Percentiles rank a stretch among this genome's conserved stretches.
These are phyloP conservation scores for Takifugu flavidus DNA, from an alignment of 2,113 vertebrate genomes.

Conservation along the genomic window DNA sequence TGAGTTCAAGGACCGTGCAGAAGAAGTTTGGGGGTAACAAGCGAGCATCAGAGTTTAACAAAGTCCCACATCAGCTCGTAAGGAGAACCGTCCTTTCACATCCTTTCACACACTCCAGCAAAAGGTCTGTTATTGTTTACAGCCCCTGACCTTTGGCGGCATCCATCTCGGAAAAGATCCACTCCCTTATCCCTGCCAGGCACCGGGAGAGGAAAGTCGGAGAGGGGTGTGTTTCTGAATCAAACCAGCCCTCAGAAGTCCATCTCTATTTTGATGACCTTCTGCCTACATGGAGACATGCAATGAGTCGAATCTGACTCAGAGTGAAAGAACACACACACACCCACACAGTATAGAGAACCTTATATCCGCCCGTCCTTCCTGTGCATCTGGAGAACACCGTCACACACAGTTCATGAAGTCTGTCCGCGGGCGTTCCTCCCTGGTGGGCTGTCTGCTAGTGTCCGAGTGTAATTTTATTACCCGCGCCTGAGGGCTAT, in stretches of 20 bases:
- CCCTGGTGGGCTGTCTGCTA: slow-evolving; percentile 59
- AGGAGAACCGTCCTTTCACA: background rate
- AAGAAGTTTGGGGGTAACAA: too few relatives aligned
- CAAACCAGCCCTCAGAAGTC: background rate
- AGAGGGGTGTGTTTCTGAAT: slow-evolving; percentile 26
- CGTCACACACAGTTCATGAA: slow-evolving; percentile 43
- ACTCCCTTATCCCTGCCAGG: slow-evolving; percentile 60
- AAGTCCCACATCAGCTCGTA: background rate
- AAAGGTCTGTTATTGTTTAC: slow-evolving; percentile 46
- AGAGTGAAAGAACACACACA: slow-evolving; percentile 15
- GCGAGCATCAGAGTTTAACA: too few relatives aligned
- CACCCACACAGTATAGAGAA: slow-evolving; percentile 14
- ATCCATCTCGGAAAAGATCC: slow-evolving; percentile 34
- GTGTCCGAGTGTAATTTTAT: slow-evolving; percentile 62
- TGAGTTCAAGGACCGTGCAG: background rate
- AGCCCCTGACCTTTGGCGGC: slow-evolving; percentile 50
- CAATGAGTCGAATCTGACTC: slow-evolving; percentile 14
- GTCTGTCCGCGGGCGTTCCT: slow-evolving; percentile 53
- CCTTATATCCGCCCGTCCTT: slow-evolving; percentile 33
- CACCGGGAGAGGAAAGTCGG: slow-evolving; percentile 30
- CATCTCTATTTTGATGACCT: background rate
- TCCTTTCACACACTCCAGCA: slow-evolving; percentile 25
- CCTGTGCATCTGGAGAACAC: slow-evolving; percentile 40
- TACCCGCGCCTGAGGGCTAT: slow-evolving; percentile 46
- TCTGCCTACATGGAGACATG: background rate